phyloP scores from a whole-genome alignment of 1,140 invertebrate genomes.

The Drosophila tropicalis region DNA sequence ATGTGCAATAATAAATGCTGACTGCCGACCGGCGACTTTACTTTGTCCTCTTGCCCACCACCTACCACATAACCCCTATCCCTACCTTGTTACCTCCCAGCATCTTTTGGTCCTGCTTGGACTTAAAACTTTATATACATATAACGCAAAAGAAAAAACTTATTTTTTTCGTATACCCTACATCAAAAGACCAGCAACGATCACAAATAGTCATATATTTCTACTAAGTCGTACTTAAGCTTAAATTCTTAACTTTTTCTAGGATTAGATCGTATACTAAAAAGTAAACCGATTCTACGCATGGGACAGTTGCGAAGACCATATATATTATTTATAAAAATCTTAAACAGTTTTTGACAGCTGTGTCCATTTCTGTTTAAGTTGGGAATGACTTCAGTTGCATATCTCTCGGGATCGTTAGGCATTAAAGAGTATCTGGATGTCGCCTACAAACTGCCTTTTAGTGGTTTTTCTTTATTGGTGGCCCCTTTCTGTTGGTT shows the following conservation, averaged over 20 bases:
- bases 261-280: too few species aligned
- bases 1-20: conserved; percentile 79
- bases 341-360: too few species aligned
- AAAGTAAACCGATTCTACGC: too few species aligned
- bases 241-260: too few species aligned
- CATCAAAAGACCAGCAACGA: not conserved
- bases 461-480: conserved; percentile 6
- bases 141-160: conserved; percentile 33
- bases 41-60: conserved; percentile 50
- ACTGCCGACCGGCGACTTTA: conserved; percentile 61
- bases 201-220: too few species aligned
- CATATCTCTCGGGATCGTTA: too few species aligned
- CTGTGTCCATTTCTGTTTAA: too few species aligned
- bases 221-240: too few species aligned
- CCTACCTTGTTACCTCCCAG: not conserved
- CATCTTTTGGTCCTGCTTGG: conserved; percentile 24
- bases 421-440: not conserved
- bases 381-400: too few species aligned
- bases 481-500: not conserved
- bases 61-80: not conserved
- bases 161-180: conserved; percentile 27
- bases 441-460: not conserved
- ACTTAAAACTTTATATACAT: conserved; percentile 73
- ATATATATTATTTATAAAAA: too few species aligned
- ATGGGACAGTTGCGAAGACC: too few species aligned